Percentiles rank a stretch among this genome's conserved stretches.
These are phyloP conservation scores for Leucoraja erinaceus DNA, from an alignment of 2,113 vertebrate species.

Conservation along the genomic window DNA sequence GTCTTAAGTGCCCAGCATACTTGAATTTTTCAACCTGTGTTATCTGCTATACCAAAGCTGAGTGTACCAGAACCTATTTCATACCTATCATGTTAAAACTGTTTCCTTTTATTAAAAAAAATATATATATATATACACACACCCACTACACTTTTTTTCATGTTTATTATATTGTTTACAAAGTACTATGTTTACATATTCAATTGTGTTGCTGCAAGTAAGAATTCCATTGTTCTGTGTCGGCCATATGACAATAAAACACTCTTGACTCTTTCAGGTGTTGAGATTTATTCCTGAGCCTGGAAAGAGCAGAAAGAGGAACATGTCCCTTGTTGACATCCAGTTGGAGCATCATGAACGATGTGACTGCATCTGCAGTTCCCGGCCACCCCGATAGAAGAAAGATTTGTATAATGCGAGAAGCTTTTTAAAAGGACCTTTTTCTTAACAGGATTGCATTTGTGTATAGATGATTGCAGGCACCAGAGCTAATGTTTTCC, in stretches of 20 bases:
- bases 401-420: neutral
- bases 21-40: neutral
- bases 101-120: neutral
- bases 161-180: too few relatives aligned
- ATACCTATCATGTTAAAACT: neutral
- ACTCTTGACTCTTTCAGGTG: constrained; percentile 60
- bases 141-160: too few relatives aligned
- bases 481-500: constrained; percentile 48
- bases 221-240: too few relatives aligned
- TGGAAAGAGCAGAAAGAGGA: constrained; percentile 58
- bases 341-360: constrained; percentile 84
- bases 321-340: constrained; percentile 76
- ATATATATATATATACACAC: too few relatives aligned
- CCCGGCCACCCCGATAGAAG: constrained; percentile 79
- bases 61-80: neutral
- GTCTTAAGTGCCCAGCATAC: too few relatives aligned
- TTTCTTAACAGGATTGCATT: constrained; percentile 42
- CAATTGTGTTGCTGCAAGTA: too few relatives aligned
- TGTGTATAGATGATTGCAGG: constrained; percentile 40
- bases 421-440: constrained; percentile 41
- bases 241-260: too few relatives aligned
- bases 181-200: too few relatives aligned
- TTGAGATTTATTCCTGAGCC: constrained; percentile 76
- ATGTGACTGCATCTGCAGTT: constrained; percentile 83
- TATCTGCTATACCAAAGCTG: neutral